Evolutionary conservation across 2,113 vertebrate species (phyloP).

Genomic region (Cheilinus undulatus): DNA sequence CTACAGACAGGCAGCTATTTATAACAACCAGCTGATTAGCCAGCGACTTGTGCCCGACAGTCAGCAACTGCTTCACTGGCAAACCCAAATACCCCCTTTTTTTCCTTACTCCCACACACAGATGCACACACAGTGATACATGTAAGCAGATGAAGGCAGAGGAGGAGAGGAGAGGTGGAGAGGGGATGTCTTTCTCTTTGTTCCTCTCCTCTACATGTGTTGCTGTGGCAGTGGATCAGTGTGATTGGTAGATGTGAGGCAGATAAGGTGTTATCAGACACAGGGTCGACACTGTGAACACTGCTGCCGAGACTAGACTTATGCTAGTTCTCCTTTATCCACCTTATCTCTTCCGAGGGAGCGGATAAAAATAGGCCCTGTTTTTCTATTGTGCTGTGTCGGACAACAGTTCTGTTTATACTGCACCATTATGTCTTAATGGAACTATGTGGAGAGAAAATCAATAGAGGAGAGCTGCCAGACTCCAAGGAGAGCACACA

Average conservation of each 20-base stretch:
- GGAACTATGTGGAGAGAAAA: conserved; percentile 73
- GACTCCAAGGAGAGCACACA: conserved; percentile 38
- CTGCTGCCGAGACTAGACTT: conserved; percentile 36
- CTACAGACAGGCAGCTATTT: conserved; percentile 81
- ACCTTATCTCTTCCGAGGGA: conserved; percentile 32
- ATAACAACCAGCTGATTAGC: conserved; percentile 83
- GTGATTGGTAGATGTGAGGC: conserved; percentile 46
- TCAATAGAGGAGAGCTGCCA: conserved; percentile 72
- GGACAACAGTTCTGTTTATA: conserved; percentile 69
- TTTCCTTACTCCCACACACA: conserved; percentile 45
- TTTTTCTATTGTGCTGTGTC: conserved; percentile 55
- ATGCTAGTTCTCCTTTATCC: conserved; percentile 47
- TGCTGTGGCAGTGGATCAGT: conserved; percentile 55
- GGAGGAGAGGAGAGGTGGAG: conserved; percentile 31
- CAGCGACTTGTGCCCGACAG: conserved; percentile 66
- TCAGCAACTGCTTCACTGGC: conserved; percentile 72
- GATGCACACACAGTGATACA: conserved; percentile 32
- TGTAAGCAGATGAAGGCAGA: conserved; percentile 31
- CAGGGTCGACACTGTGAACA: conserved; percentile 51
- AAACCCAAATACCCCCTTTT: conserved; percentile 54
- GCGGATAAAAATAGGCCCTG: conserved; percentile 40
- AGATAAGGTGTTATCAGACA: conserved; percentile 67
- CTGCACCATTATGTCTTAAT: conserved; percentile 74
- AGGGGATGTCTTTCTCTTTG: conserved; percentile 41
- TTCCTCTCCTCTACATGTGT: conserved; percentile 49